Base-by-base conservation (phyloP, 2,113 vertebrate species). In the Telmatochromis bifrenatus region DNA sequence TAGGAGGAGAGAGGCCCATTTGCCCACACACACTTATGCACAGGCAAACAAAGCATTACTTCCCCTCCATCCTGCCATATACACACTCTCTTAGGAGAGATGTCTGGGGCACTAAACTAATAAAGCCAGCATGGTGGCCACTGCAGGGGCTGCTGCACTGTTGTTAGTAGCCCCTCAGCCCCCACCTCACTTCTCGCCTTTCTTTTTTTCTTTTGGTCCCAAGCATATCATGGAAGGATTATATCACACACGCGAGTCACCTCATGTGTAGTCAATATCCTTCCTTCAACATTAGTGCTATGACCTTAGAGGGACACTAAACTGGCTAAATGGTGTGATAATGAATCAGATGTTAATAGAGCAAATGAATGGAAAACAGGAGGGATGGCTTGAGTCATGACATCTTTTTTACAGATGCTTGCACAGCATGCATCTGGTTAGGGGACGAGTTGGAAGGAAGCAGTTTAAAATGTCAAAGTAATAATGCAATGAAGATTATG, bases 51-150 rank as follows among this genome's bases (percentile, higher is more conserved):
- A 84, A 87, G 23, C 82, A 83, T 84, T 86, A 33, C 86, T 75
- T 85, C 87, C 31, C 75, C 85, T 92, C 82, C 84, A 77, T 90
- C 79, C 85, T 87, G 89, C 56, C 87, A 87, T 80, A 91, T 75
- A 85, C 87, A 88, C 79, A 79, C 84, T 90, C 87, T 89, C 90
- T 45, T 42, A 12, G 45, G 87, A 90, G 90, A 86, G 88, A 92
- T 75, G 88, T 84, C 87, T 92, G 91, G 93, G 90, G 89, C 86
- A 86, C 88, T 94, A 93, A 94, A 95, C 93, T 95, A 95, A 95
- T 95, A 93, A 91, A 93, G 88, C 84, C 92, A 92, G 90, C 92
- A 89, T 92, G 88, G 89, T 84, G 89, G 93, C 89, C 87, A 85
- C 92, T 92, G 89, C 89, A 94, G 91, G 85, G 87, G 85, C 89